These are phyloP conservation scores for Turritopsis rubra DNA, from an alignment of 30 jellyfish, hydroid and myxozoan genomes.

Conservation along the genomic window DNA sequence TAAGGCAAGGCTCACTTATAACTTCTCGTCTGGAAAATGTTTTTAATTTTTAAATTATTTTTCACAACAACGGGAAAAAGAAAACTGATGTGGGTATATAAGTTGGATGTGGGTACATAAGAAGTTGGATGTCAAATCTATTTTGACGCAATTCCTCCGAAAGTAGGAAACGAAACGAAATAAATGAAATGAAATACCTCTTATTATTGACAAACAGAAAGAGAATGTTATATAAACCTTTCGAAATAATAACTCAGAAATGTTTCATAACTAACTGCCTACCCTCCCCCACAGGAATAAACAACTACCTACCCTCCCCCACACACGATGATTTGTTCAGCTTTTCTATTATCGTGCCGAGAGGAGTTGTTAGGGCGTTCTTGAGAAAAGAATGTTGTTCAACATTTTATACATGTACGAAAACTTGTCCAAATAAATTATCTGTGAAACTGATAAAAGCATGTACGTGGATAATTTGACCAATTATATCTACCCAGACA, in stretches of 20 bases:
- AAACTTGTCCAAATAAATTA: background rate
- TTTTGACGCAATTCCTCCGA: background rate
- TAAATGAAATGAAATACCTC: background rate
- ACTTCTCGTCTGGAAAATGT: background rate
- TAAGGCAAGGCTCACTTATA: background rate
- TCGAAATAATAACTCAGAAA: background rate
- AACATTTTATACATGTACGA: background rate
- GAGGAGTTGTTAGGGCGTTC: background rate
- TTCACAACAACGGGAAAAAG: background rate
- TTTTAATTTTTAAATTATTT: no score
- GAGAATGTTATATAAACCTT: background rate
- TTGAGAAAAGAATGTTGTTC: background rate
- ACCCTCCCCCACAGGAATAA: background rate
- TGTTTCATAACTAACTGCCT: background rate
- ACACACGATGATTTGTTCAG: background rate
- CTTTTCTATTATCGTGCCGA: background rate
- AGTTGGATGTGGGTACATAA: no score
- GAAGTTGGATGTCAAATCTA: no score
- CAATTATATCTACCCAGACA: background rate
- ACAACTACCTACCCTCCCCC: background rate
- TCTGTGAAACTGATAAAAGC: no score
- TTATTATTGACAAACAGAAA: background rate
- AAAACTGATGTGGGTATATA: background rate
- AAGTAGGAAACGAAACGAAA: background rate
- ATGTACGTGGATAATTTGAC: background rate